Percentiles rank a stretch among this genome's conserved stretches.
These are phyloP conservation scores for Tholera decimalis DNA, from an alignment of 2,888 invertebrate species.

Conservation along the genomic window DNA sequence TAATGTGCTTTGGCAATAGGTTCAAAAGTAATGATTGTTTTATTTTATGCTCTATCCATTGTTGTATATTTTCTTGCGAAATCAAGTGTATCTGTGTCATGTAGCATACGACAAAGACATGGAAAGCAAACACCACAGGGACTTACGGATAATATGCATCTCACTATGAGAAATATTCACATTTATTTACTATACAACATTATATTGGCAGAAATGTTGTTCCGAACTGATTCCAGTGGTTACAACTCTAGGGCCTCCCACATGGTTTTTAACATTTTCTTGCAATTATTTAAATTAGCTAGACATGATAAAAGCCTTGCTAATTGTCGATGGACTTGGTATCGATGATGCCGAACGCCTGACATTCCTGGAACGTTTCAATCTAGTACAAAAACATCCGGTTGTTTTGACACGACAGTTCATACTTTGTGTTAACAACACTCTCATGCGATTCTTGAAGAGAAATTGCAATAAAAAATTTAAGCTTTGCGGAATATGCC, in stretches of 20 bases:
- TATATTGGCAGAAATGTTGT: slow-evolving; percentile 67
- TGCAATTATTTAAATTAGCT: slow-evolving; percentile 69
- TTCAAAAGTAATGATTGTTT: slow-evolving; percentile 15
- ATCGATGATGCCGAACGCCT: slow-evolving; percentile 1
- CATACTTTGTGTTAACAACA: slow-evolving; percentile 23
- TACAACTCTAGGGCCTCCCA: slow-evolving; percentile 69
- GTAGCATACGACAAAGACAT: slow-evolving; percentile 57
- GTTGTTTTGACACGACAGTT: slow-evolving; percentile 33
- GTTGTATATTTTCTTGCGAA: slow-evolving; percentile 9
- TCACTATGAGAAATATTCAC: slow-evolving; percentile 71
- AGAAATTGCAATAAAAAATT: not conserved
- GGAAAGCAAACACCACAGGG: slow-evolving; percentile 56
- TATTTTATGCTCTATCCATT: slow-evolving; percentile 23
- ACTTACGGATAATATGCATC: slow-evolving; percentile 65
- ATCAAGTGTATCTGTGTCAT: slow-evolving; percentile 17
- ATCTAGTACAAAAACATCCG: slow-evolving; percentile 29
- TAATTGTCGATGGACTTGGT: slow-evolving; percentile 35
- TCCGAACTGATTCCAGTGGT: slow-evolving; percentile 71
- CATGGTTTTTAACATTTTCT: slow-evolving; percentile 69
- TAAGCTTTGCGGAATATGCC: slow-evolving; percentile 68
- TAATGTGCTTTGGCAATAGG: slow-evolving; percentile 2
- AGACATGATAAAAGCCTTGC: slow-evolving; percentile 71
- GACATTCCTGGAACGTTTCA: slow-evolving; percentile 23
- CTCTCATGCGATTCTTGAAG: slow-evolving; percentile 42
- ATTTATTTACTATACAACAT: slow-evolving; percentile 61